Evolutionary conservation across 2,113 vertebrate species (phyloP).

Genomic region (Fregata magnificens): DNA sequence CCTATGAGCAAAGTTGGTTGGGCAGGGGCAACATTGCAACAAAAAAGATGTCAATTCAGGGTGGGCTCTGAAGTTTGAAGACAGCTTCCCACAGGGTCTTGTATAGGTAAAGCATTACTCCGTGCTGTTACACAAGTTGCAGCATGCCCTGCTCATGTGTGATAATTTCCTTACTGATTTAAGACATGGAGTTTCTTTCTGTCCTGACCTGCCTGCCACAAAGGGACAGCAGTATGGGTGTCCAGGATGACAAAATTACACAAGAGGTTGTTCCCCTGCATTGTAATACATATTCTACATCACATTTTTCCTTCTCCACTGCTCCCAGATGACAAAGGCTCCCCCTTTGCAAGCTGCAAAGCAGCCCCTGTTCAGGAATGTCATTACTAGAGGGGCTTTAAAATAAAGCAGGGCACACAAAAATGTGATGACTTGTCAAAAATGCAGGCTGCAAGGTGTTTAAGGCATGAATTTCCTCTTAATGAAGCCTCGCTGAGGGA

Average conservation of each 20-base stretch:
- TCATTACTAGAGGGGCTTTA: slow-evolving; percentile 13
- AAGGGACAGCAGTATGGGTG: not conserved
- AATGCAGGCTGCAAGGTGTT: slow-evolving; percentile 59
- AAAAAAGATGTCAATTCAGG: not conserved
- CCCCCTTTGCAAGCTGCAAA: not conserved
- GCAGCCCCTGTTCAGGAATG: slow-evolving; percentile 13
- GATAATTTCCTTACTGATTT: not conserved
- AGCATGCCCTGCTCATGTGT: fast-evolving
- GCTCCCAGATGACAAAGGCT: not conserved
- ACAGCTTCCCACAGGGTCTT: not conserved
- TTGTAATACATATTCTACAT: not conserved
- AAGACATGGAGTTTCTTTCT: fast-evolving
- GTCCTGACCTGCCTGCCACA: not conserved
- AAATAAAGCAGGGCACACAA: slow-evolving; percentile 55
- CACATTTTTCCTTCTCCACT: not conserved
- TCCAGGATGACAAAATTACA: not conserved
- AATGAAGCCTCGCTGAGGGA: slow-evolving; percentile 16
- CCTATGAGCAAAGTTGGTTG: fast-evolving
- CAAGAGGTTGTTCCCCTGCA: not conserved
- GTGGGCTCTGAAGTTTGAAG: not conserved
- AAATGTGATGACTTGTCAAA: slow-evolving; percentile 60
- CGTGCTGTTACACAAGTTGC: not conserved
- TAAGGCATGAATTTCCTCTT: slow-evolving; percentile 69
- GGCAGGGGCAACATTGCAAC: not conserved
- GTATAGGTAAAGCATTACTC: not conserved